Evolutionary conservation across 2,888 invertebrate species (phyloP), one percentile per base, ranked within the genome.

Genomic region (Entomobrya multifasciata): DNA sequence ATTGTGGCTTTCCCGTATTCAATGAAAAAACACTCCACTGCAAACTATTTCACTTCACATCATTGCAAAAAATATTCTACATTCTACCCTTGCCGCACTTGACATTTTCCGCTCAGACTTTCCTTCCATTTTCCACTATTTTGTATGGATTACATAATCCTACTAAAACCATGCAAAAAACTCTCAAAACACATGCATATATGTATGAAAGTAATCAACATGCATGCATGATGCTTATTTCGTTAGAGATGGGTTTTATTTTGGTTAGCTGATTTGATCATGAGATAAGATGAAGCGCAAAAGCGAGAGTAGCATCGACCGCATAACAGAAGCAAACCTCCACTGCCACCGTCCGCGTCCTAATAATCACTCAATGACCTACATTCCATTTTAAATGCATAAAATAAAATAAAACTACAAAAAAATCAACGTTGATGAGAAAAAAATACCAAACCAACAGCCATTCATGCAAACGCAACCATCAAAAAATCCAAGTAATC

Each of bases 331-430:
- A 52, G 20, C 52, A n/a, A 49, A 49, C 49, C 5, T 25, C 57
- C 6, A 60, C 57, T 13, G 11, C 25, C 22, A 22, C 25, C 22
- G 6, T 20, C 25, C 11, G 22, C 1, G 10, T 22, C 15, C 5
- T 55, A 55, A 55, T 55, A 55, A 60, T 60, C 60, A 60, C 60
- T 60, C 60, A 27, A 60, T n/a, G 60, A 60, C 60, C 60, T 30
- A 60, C 15, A 60, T 60, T 60, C 30, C 60, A 22, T 55, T 55
- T 22, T 55, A 20, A 55, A 55, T 55, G 20, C 55, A 55, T 55
- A 55, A 55, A 36, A 36, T 36, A 36, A 36, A 36, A 36, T 55
- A 55, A 55, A n/a, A n/a, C n/a, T n/a, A n/a, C n/a, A n/a, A n/a
- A n/a, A 55, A 55, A 55, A 55, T 55, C 55, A 55, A 20, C 55